Base-by-base conservation (phyloP, 2,797 vertebrate species). In the Heterohyrax brucei region DNA sequence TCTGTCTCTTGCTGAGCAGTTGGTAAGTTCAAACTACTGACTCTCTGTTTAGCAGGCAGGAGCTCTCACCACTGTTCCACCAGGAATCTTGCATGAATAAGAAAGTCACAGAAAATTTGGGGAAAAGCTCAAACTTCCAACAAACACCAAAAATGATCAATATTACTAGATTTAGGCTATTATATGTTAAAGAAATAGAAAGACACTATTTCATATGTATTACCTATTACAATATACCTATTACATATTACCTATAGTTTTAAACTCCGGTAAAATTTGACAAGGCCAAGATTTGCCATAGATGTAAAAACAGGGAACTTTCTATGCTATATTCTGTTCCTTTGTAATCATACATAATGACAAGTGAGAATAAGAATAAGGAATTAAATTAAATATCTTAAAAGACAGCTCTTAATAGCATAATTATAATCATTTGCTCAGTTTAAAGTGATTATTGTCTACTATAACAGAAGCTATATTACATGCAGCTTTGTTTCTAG, bases 351-450 rank as follows among this genome's bases (percentile, higher is more conserved):
- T 48, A 64, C 3, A 26, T 7, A 80, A 87, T 70, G 56, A 53
- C 14, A 89, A 86, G 21, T 84, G 19, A 91, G 3, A 30, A 81
- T 68, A 21, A 88, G 90, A 79, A 39, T 33, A 80, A 5, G 1
- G 21, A 91, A 94, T 80, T 59, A 94, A 87, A 39, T 56, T 68
- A 91, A 44, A 50, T 77, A 73, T 72, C 93, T 96, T 89, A 80
- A 90, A 1, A 92, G 95, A 83, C 79, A 24, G 1, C 3, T 79
- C 22, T 89, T 73, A 22, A 5, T 44, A 83, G 30, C 80, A 93
- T 70, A 70, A 33, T 70, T 70, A 83, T n/a, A 82, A 91, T 88
- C 21, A 77, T 46, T 26, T 95, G 18, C 56, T 91, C 10, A 84
- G 39, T 78, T 56, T 88, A 89, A 94, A 48, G 9, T 48, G 53